Base-by-base conservation (phyloP, 2,113 vertebrate species). In the Coptodon rendalli region DNA sequence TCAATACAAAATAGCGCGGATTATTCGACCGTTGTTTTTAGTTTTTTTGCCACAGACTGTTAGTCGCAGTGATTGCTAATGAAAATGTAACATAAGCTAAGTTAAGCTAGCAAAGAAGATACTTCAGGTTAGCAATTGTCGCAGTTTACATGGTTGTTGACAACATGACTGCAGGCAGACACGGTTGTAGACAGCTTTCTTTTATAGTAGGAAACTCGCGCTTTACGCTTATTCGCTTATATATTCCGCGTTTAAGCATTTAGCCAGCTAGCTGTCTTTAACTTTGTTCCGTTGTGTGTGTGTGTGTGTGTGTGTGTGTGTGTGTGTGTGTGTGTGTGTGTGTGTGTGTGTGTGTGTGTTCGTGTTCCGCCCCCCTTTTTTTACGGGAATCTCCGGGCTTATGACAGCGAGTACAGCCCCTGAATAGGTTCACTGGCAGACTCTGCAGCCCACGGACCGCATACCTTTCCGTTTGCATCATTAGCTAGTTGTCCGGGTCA, bases 401-500 rank as follows among this genome's bases (percentile, higher is more conserved):
- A 68, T 89, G 87, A 50, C 66, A n/a, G 84, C 27, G 34, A 93
- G 90, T 86, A 94, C 94, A 94, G 95, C 92, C 94, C 48, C 91
- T 92, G 93, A 89, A 84, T 61, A 90, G 93, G 94, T 92, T 96
- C 95, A 92, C 91, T 91, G 94, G 84, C 94, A 88, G 93, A 27
- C 83, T 93, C 84, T 89, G 92, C 92, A 90, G 93, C 87, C 76
- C 29, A 89, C 89, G 38, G 40, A 16, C 90, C 13, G 94, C 95
- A 90, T 97, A 95, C 96, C 96, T 97, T 96, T 97, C 93, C 95
- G 93, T 96, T 95, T 92, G 89, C 96, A 95, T 97, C 97, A 97
- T 83, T 17, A 24, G 56, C 63, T 31, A 40, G 73, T 5, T 82
- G 43, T 86, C 40, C 82, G 59, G 83, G 84, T 84, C 89, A 68